phyloP scores from a whole-genome alignment of 2,888 invertebrate genomes.

The Baccha elongata region DNA sequence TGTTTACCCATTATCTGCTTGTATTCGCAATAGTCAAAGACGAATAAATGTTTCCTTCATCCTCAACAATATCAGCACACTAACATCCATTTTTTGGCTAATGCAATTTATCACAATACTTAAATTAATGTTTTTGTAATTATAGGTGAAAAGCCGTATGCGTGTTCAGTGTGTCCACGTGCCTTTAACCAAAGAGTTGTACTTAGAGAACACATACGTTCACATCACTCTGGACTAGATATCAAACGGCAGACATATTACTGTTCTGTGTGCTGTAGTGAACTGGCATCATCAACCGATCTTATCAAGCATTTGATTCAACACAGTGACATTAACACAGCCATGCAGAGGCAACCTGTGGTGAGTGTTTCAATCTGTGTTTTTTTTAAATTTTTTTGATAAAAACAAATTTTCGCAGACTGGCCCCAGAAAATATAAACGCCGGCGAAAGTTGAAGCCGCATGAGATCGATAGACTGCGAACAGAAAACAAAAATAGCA shows the following conservation, averaged over 20 bases:
- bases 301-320: conserved; percentile 92
- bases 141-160: conserved; percentile 91
- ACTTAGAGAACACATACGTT: conserved; percentile 91
- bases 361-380: conserved; percentile 78
- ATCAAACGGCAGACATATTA: conserved; percentile 87
- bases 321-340: conserved; percentile 93
- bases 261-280: conserved; percentile 90
- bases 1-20: too few relatives aligned
- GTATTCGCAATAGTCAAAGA: too few relatives aligned
- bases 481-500: conserved; percentile 76
- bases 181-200: conserved; percentile 95
- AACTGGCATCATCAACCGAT: conserved; percentile 88
- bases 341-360: conserved; percentile 89
- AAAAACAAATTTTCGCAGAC: too few relatives aligned
- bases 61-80: too few relatives aligned
- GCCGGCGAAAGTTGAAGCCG: conserved; percentile 89
- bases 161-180: conserved; percentile 92
- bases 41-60: too few relatives aligned
- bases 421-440: conserved; percentile 91
- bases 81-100: too few relatives aligned
- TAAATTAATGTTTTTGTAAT: too few relatives aligned
- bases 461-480: conserved; percentile 84
- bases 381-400: neutral
- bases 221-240: conserved; percentile 93
- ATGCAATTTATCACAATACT: too few relatives aligned